Evolutionary conservation across 2,888 invertebrate genomes (phyloP), one percentile per base, ranked within the genome.

Genomic region (Galeopsomyia nigrocyanea): DNA sequence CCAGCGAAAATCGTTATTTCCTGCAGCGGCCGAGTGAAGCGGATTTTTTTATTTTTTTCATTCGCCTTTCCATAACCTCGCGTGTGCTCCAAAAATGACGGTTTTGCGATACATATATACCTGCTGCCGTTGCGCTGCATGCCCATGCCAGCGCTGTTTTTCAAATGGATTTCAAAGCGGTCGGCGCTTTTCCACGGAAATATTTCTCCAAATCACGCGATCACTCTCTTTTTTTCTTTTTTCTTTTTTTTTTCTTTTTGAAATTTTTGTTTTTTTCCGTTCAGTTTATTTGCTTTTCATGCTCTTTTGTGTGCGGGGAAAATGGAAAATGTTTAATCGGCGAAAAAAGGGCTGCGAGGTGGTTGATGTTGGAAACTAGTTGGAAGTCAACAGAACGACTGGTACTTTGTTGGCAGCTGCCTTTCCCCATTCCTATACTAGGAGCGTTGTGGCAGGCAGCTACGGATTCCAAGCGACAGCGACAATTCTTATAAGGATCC

Each of bases 1-100:
- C 65, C 39, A 58, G 51, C 64, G 62, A 69, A 75, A 75, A 75
- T 75, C 74, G 71, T 75, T 75, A 75, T 71, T 75, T 75, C 71
- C 74, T 75, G 66, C 68, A 61, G 31, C 67, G 5, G 64, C 47
- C 31, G 13, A 60, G 47, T 68, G 60, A 66, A 69, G 47, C 49
- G 31, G 50, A 58, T 22, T 55, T 56, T 72, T 50, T 72, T 72
- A 53, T 26, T 31, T 56, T 58, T 49, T 70, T 55, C 66, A 50
- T 61, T 26, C 50, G 55, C 63, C 58, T 56, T 61, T 69, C 65
- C 55, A 68, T 58, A 58, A 60, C 58, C 61, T 66, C 56, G 53
- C 53, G 39, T 39, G 63, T 62, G 62, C 66, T 63, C 70, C 63
- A 49, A 70, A 69, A 74, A 74, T 74, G 73, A 66, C 61, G 55